Conservation (phyloP, 2,797 vertebrate species). For the Kryptolebias ocellatus region DNA sequence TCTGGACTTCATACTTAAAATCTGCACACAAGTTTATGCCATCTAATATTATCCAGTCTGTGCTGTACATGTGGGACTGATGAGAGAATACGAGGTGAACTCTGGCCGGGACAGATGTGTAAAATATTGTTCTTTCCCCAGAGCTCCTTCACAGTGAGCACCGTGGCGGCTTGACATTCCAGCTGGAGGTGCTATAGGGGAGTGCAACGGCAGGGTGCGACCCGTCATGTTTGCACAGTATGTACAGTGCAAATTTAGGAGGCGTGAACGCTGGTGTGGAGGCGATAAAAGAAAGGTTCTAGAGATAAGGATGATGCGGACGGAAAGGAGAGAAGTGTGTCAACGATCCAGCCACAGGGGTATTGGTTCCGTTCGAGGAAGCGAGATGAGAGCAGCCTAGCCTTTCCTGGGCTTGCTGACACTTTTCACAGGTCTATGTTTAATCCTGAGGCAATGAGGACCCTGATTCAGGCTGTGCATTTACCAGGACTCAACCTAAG, state of each 20-base stretch:
- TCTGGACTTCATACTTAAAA: not conserved
- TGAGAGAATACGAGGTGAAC: constrained; percentile 6
- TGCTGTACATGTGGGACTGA: not conserved
- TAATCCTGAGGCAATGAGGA: constrained; percentile 38
- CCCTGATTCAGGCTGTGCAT: constrained; percentile 16
- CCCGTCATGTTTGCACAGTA: constrained; percentile 28
- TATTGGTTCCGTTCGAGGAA: constrained; percentile 18
- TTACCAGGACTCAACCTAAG: constrained; percentile 10
- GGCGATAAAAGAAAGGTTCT: not conserved
- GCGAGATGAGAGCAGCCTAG: constrained; percentile 33
- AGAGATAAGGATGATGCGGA: not conserved
- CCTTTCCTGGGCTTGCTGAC: constrained; percentile 35
- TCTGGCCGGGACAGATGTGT: constrained; percentile 31
- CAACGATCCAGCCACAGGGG: constrained; percentile 18
- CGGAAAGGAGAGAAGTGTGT: constrained; percentile 1
- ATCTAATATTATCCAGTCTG: not conserved
- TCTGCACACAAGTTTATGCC: not conserved
- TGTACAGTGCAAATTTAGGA: constrained; percentile 17
- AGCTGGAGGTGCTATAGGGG: constrained; percentile 57
- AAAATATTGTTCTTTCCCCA: constrained; percentile 41
- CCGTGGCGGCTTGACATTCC: constrained; percentile 67
- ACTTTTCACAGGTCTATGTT: constrained; percentile 42
- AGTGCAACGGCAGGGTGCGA: constrained; percentile 48
- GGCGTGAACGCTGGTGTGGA: constrained; percentile 3
- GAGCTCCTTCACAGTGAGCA: constrained; percentile 57